A percentile compares a stretch with the other conserved stretches of the same genome.
phyloP scores from a whole-genome alignment of 2,888 invertebrate species.

The Eretmocerus hayati region DNA sequence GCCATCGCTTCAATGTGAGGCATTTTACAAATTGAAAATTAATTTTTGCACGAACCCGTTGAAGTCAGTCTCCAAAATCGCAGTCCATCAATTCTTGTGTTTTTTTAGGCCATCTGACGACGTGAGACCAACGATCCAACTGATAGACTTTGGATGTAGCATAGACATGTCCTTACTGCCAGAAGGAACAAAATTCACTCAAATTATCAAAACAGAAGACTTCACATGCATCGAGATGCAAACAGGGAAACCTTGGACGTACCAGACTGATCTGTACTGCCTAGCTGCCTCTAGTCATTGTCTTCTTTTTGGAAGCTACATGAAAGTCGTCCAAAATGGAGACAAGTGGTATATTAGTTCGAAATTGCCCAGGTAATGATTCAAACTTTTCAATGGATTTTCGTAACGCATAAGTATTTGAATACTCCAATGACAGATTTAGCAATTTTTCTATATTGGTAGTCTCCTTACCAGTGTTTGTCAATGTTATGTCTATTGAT shows the following conservation, averaged over 20 bases:
- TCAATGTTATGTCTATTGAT: too few species aligned
- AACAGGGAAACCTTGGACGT: conserved; percentile 85
- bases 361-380: conserved; percentile 63
- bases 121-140: conserved; percentile 63
- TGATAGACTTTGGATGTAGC: conserved; percentile 91
- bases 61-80: too few species aligned
- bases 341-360: conserved; percentile 64
- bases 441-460: too few species aligned
- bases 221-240: conserved; percentile 88
- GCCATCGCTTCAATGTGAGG: too few species aligned
- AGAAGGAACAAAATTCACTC: conserved; percentile 67
- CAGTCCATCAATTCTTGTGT: too few species aligned
- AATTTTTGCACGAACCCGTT: not conserved
- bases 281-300: conserved; percentile 82
- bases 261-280: conserved; percentile 88
- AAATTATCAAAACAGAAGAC: conserved; percentile 68
- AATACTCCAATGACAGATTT: too few species aligned
- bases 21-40: too few species aligned
- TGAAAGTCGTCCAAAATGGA: conserved; percentile 64
- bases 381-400: too few species aligned
- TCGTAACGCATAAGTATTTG: too few species aligned
- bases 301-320: conserved; percentile 81
- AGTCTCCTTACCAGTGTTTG: too few species aligned
- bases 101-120: conserved; percentile 54
- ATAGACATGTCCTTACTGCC: conserved; percentile 88